Conservation (phyloP, 1,140 invertebrate species). For the Tetramorium alpestre region DNA sequence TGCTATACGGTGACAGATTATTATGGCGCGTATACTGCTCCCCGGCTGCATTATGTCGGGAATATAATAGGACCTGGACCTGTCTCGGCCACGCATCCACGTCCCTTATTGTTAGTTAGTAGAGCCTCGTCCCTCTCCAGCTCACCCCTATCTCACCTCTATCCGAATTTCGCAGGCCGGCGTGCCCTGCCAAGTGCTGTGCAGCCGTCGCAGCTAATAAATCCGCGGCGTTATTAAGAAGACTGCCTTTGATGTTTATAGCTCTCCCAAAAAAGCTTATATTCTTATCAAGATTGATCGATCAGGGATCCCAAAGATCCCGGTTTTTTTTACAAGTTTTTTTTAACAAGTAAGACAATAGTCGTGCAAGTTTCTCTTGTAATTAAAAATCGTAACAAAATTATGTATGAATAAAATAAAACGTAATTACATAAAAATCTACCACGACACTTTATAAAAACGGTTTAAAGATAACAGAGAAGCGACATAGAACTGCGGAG, state of each 20-base stretch:
- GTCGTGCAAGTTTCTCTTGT: neutral
- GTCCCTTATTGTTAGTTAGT: slow-evolving; percentile 78
- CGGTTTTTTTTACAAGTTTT: neutral
- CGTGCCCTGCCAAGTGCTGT: slow-evolving; percentile 72
- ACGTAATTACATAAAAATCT: neutral
- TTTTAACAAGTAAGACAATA: too few species aligned
- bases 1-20: slow-evolving; percentile 77
- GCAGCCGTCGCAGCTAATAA: slow-evolving; percentile 67
- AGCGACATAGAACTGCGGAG: neutral
- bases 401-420: neutral
- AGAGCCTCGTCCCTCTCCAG: slow-evolving; percentile 78
- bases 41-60: slow-evolving; percentile 67
- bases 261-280: neutral
- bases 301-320: neutral
- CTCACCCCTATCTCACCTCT: slow-evolving; percentile 68
- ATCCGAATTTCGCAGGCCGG: slow-evolving; percentile 67
- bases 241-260: neutral
- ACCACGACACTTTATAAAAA: neutral
- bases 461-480: neutral
- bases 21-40: slow-evolving; percentile 74
- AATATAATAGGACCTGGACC: slow-evolving; percentile 80
- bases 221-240: slow-evolving; percentile 3
- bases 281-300: slow-evolving; percentile 27
- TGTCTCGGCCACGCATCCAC: slow-evolving; percentile 81
- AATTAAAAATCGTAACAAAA: neutral